Evolutionary conservation across 2,113 vertebrate genomes (phyloP).

Genomic region (Ctenomys sociabilis): DNA sequence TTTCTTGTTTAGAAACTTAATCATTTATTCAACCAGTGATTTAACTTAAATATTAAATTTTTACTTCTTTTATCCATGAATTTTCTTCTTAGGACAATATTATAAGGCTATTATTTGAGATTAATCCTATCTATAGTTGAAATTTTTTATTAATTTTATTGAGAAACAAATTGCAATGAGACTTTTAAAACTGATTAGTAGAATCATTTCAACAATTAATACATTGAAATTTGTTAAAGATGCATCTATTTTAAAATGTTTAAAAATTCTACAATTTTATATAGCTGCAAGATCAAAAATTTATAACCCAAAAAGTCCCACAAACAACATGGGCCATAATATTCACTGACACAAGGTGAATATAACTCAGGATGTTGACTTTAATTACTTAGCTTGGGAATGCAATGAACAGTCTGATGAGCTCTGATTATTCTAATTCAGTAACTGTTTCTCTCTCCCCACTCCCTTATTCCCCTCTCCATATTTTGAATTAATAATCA

Average conservation of each 20-base stretch:
- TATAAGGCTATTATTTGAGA: not conserved
- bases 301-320: not conserved
- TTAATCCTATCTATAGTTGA: not conserved
- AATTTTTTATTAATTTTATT: too few relatives aligned
- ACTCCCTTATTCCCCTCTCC: too few relatives aligned
- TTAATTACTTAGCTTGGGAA: constrained; percentile 56
- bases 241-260: not conserved
- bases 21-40: not conserved
- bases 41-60: not conserved
- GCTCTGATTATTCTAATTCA: constrained; percentile 69
- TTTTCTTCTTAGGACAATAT: constrained; percentile 29
- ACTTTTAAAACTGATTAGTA: too few relatives aligned
- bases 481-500: constrained; percentile 66
- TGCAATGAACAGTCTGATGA: constrained; percentile 64
- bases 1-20: constrained; percentile 43
- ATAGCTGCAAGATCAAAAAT: not conserved
- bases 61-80: not conserved
- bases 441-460: too few relatives aligned
- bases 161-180: too few relatives aligned
- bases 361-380: constrained; percentile 53
- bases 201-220: too few relatives aligned
- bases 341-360: constrained; percentile 32
- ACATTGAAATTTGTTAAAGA: not conserved
- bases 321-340: not conserved
- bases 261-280: not conserved